Evolutionary conservation across 2,113 vertebrate species (phyloP).

Genomic region (Rana temporaria): DNA sequence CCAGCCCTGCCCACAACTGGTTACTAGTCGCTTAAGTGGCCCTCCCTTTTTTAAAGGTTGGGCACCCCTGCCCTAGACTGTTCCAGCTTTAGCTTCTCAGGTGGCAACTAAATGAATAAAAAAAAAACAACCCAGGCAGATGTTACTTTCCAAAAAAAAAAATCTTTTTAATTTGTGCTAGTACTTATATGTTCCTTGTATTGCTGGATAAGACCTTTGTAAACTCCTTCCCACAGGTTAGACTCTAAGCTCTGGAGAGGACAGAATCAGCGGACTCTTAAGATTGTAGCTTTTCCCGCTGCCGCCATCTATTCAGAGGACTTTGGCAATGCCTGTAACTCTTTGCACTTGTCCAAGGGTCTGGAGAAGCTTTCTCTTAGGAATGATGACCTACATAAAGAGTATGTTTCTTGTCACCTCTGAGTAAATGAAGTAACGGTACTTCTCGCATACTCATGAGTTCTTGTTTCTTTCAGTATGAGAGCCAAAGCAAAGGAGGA

Average conservation of each 20-base stretch:
- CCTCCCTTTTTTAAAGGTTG: too few species aligned
- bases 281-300: slow-evolving; percentile 79
- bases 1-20: too few species aligned
- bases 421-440: background rate
- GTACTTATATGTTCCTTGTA: too few species aligned
- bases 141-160: too few species aligned
- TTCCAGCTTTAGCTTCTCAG: too few species aligned
- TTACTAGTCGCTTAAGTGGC: too few species aligned
- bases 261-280: slow-evolving; percentile 82
- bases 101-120: too few species aligned
- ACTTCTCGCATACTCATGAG: background rate
- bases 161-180: too few species aligned
- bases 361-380: slow-evolving; percentile 28
- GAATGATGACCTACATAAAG: background rate
- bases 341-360: background rate
- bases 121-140: too few species aligned
- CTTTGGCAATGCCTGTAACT: background rate
- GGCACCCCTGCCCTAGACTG: too few species aligned
- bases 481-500: slow-evolving; percentile 7
- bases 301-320: slow-evolving; percentile 56
- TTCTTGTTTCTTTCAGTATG: slow-evolving; percentile 12
- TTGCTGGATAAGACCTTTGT: background rate
- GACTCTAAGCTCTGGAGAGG: slow-evolving; percentile 82
- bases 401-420: background rate
- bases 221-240: slow-evolving; percentile 64